Evolutionary conservation across 2,797 vertebrate genomes (phyloP).

Genomic region (Moxostoma hubbsi): DNA sequence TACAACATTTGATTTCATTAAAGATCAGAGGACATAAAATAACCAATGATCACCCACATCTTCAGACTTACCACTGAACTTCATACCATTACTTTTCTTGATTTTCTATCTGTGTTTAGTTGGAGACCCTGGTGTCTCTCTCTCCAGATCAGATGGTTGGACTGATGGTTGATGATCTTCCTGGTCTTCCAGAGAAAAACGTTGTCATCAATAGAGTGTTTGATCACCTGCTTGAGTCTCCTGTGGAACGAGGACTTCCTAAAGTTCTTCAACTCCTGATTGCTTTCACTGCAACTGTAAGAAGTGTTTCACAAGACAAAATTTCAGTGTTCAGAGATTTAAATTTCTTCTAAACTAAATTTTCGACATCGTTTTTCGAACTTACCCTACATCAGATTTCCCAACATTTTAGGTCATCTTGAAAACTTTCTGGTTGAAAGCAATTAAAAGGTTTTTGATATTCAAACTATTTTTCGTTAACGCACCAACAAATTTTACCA

Average conservation of each 20-base stretch:
- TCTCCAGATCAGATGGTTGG: constrained; percentile 64
- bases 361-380: no score
- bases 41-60: background rate
- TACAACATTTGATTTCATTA: background rate
- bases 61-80: no score
- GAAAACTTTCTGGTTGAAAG: no score
- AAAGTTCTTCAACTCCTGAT: constrained; percentile 57
- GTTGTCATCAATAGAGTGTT: constrained; percentile 68
- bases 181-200: constrained; percentile 59
- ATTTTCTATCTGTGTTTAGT: constrained; percentile 53
- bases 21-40: background rate
- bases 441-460: no score
- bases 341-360: no score
- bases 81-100: background rate
- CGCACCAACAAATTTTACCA: no score
- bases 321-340: no score
- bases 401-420: no score
- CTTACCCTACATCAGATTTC: no score
- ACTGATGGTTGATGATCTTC: constrained; percentile 67
- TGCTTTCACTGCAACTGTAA: constrained; percentile 45
- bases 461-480: no score
- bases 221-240: constrained; percentile 63
- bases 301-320: background rate
- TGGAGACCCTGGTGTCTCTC: constrained; percentile 63
- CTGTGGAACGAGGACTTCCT: constrained; percentile 34